Conservation (phyloP, 2,797 vertebrate species). For the Myotis pilosus region DNA sequence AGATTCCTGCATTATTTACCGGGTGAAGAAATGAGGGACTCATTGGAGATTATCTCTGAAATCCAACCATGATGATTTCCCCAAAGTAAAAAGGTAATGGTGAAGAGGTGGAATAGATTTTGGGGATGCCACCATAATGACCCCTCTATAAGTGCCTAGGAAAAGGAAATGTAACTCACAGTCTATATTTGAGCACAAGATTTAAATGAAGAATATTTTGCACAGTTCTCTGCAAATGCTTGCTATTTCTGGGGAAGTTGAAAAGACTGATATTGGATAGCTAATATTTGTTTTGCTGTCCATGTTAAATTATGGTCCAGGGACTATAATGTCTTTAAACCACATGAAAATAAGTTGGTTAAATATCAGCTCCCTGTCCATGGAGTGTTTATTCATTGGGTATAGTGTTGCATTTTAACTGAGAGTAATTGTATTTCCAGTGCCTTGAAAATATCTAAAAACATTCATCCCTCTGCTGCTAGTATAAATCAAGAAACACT, state of each 20-base stretch:
- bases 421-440: conserved; percentile 25
- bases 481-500: conserved; percentile 25
- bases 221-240: neutral
- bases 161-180: neutral
- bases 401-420: conserved; percentile 1
- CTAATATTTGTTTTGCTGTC: conserved; percentile 33
- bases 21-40: neutral
- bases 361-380: conserved; percentile 8
- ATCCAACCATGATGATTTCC: neutral
- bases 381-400: neutral
- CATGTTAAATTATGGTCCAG: conserved; percentile 28
- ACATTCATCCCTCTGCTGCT: neutral
- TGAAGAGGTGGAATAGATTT: neutral
- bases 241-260: conserved; percentile 31
- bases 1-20: neutral
- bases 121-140: neutral
- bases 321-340: conserved; percentile 43
- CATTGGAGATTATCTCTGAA: neutral
- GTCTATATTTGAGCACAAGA: neutral
- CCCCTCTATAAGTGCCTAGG: neutral
- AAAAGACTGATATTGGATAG: neutral
- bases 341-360: conserved; percentile 51
- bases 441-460: conserved; percentile 29
- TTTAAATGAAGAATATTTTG: neutral
- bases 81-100: neutral